Base-by-base conservation (phyloP, 2,113 vertebrate species). In the Lanius ludovicianus region DNA sequence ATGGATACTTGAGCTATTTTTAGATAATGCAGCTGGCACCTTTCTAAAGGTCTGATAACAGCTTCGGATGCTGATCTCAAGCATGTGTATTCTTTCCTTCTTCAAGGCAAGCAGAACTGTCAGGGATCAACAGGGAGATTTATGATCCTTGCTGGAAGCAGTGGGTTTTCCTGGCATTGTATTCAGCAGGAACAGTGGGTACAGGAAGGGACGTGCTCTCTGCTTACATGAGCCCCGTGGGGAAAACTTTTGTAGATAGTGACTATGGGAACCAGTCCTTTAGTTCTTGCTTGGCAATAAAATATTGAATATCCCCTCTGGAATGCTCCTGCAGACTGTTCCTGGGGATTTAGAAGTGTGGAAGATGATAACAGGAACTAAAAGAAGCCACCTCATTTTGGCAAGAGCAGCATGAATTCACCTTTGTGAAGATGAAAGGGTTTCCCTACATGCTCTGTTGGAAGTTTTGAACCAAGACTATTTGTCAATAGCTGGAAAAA, bases 281-380 rank as follows among this genome's bases (percentile, higher is more conserved):
- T 95, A 86, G 74, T 75, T 91, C 56, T 91, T 81, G 62, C 42
- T 75, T 92, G 89, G 82, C 95, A 96, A 96, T 76, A 88, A 96
- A 96, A 97, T 88, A 96, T 73, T 96, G 88, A 84, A 82, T 94
- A 93, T 96, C 76, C 64, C 46, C 56, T 91, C 62, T 79, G 93
- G 93, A 97, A 97, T 96, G 88, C 7, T 35, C 59, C 71, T 94
- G 70, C 23, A 73, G 76, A 83, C 33, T 11, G 13, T 78, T 52
- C 30, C 63, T 87, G 84, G 42, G 35, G 83, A 90, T 92, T 47
- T 78, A 92, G 71, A 82, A 74, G 25, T 46, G 31, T 0, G 0
- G 53, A 81, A 70, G 63, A 75, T 5, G 15, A 16, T 53, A 91
- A 88, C 11, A 83, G 23, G 60, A 93, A 93, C 80, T 78, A 73